These are phyloP conservation scores for Syrrhaptes paradoxus DNA, from an alignment of 2,113 vertebrate species.

Conservation along the genomic window DNA sequence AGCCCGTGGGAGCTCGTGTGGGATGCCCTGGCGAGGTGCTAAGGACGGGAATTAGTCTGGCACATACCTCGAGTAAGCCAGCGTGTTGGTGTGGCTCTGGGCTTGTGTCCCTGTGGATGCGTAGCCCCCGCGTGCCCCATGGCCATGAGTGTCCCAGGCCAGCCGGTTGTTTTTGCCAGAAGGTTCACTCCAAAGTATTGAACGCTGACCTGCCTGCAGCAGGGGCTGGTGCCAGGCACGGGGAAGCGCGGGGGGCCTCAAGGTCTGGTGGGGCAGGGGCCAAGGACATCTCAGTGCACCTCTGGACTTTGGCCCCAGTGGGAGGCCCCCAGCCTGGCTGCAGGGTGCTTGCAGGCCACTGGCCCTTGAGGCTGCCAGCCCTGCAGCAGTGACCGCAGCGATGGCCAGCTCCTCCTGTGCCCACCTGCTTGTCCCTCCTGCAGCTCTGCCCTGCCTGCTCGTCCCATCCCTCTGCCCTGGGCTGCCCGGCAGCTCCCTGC, in stretches of 20 bases:
- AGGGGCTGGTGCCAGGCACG: not conserved
- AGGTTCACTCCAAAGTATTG: not conserved
- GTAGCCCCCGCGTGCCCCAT: not conserved
- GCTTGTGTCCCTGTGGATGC: not conserved
- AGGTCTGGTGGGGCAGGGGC: not conserved
- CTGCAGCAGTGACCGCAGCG: not conserved
- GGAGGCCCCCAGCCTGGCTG: not conserved
- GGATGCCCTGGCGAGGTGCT: not conserved
- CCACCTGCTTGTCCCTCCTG: not conserved
- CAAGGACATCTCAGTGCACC: not conserved
- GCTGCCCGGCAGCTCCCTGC: rapidly evolving
- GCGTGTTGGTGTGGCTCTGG: not conserved
- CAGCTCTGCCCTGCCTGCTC: not conserved
- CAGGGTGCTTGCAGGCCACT: no score
- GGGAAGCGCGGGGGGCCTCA: not conserved
- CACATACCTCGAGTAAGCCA: not conserved
- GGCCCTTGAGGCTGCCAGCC: not conserved
- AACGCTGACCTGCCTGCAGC: not conserved
- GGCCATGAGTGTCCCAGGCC: not conserved
- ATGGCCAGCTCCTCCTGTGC: not conserved
- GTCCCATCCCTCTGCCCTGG: no score
- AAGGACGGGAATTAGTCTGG: slow-evolving; percentile 18
- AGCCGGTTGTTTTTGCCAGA: not conserved
- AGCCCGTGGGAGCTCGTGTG: not conserved
- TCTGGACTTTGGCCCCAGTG: not conserved